phyloP scores from a whole-genome alignment of 2,797 vertebrate species.

The Microctenopoma lineatum region DNA sequence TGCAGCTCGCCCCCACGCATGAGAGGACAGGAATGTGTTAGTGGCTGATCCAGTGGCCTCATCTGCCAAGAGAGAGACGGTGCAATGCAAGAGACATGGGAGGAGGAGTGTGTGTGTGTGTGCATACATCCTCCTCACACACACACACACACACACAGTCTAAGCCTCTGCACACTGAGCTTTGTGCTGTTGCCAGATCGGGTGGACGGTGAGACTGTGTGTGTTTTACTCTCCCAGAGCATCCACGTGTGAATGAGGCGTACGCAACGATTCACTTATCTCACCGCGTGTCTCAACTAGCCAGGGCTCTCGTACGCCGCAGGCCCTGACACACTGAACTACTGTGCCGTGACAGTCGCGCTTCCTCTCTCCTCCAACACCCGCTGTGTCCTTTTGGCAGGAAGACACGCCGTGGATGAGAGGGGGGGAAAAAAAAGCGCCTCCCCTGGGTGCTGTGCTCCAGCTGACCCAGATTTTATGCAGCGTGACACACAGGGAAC shows the following conservation, averaged over 20 bases:
- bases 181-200: slow-evolving; percentile 60
- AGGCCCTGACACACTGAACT: slow-evolving; percentile 70
- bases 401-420: slow-evolving; percentile 67
- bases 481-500: slow-evolving; percentile 71
- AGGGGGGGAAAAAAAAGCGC: slow-evolving; percentile 44
- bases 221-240: slow-evolving; percentile 19
- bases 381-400: slow-evolving; percentile 63
- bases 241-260: slow-evolving; percentile 7
- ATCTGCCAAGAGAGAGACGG: slow-evolving; percentile 58
- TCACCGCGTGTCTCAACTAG: slow-evolving; percentile 33
- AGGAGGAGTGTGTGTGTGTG: slow-evolving; percentile 18
- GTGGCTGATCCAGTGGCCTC: slow-evolving; percentile 62
- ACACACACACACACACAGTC: neutral
- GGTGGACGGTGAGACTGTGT: slow-evolving; percentile 51
- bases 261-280: slow-evolving; percentile 26
- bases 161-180: slow-evolving; percentile 64
- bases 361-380: neutral
- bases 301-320: slow-evolving; percentile 47
- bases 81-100: slow-evolving; percentile 15
- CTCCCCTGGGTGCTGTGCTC: slow-evolving; percentile 66
- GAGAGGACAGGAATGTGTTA: slow-evolving; percentile 60
- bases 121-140: no score
- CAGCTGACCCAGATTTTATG: slow-evolving; percentile 76
- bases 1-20: slow-evolving; percentile 31
- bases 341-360: slow-evolving; percentile 38